A percentile compares a stretch with the other conserved stretches of the same genome.
Conservation (phyloP, 2,797 vertebrate species). For the Thamnophis elegans region DNA sequence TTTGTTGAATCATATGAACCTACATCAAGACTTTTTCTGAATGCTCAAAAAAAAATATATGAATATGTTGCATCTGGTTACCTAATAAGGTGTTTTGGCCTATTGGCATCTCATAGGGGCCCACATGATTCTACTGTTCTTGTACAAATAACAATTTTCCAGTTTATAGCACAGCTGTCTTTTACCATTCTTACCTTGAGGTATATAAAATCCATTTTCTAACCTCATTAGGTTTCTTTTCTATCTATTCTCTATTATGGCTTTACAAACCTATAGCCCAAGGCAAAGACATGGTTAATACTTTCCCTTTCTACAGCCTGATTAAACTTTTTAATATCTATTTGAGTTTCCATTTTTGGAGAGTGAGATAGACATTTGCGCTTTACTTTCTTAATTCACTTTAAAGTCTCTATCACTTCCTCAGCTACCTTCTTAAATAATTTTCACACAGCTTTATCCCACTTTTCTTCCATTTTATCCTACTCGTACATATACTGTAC, state of each 20-base stretch:
- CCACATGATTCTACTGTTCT: neutral
- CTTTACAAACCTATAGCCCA: neutral
- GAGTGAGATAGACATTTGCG: neutral
- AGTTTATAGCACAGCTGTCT: neutral
- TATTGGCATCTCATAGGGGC: neutral
- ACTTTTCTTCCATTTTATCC: neutral
- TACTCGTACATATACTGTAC: neutral
- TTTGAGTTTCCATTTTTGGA: neutral
- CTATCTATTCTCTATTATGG: neutral
- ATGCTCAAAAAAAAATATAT: neutral
- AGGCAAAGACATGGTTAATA: neutral
- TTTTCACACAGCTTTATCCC: neutral
- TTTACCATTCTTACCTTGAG: neutral
- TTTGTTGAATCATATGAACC: neutral
- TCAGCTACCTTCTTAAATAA: neutral
- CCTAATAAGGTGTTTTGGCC: neutral
- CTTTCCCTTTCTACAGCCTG: neutral
- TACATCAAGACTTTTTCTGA: neutral
- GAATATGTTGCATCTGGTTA: neutral
- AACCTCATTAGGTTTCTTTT: neutral
- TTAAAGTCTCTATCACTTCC: neutral
- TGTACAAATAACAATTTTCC: neutral
- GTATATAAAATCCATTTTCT: neutral
- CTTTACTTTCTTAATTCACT: neutral
- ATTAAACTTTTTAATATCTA: neutral